Evolutionary conservation across 1,140 invertebrate genomes (phyloP).

Genomic region (Pomacea maculata): DNA sequence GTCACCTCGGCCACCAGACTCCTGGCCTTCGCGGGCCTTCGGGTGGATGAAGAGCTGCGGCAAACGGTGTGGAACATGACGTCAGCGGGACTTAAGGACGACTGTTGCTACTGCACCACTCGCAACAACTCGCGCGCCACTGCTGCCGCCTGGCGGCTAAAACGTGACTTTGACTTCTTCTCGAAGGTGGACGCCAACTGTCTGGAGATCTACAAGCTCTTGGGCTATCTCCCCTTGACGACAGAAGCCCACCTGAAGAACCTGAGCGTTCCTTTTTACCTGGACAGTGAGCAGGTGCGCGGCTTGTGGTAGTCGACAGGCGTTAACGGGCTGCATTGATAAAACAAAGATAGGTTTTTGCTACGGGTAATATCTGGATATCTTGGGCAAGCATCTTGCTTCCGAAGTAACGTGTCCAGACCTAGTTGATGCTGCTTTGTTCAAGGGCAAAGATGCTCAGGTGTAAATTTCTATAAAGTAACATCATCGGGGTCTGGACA

Average conservation of each 20-base stretch:
- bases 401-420: too few relatives aligned
- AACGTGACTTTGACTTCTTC: background rate
- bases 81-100: background rate
- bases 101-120: background rate
- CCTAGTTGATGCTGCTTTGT: too few relatives aligned
- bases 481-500: too few relatives aligned
- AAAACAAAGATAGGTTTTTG: too few relatives aligned
- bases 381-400: too few relatives aligned
- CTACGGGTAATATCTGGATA: too few relatives aligned
- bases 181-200: background rate
- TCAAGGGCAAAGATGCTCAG: too few relatives aligned
- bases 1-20: slow-evolving; percentile 9
- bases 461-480: too few relatives aligned
- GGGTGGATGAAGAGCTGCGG: background rate
- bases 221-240: background rate
- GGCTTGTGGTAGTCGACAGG: too few relatives aligned
- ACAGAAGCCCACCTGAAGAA: slow-evolving; percentile 1
- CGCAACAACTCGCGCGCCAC: slow-evolving; percentile 18
- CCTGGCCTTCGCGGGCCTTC: slow-evolving; percentile 26
- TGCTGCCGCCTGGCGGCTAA: slow-evolving; percentile 4
- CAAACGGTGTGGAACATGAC: slow-evolving; percentile 25
- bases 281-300: background rate
- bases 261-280: background rate
- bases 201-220: background rate
- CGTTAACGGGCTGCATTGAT: too few relatives aligned